Evolutionary conservation across 1,140 invertebrate genomes (phyloP), one percentile per base, ranked within the genome.

Genomic region (Saccostrea cuccullata): DNA sequence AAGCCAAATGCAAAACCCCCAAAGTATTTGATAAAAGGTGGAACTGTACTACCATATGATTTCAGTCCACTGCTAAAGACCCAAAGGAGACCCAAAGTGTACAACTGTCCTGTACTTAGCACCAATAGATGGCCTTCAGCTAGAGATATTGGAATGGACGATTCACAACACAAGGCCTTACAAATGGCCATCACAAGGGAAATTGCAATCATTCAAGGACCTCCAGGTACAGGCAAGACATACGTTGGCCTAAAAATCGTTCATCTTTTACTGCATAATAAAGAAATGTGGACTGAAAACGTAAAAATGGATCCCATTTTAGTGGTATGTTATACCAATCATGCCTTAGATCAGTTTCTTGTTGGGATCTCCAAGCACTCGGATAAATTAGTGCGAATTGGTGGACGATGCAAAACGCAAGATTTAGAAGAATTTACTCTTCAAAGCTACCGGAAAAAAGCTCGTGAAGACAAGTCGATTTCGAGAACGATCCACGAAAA

Each of bases 321-420:
- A 1, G 95, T 98, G 12, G 96, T 98, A 30, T 97, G 97, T 92
- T 98, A 97, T 90, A 98, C 97, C 0, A 98, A 98, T 93, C 97
- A 98, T 94, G 97, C 98, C 0, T 93, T 98, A 6, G 98, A 98
- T 95, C 97, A 98, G 93, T 98, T 98, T 95, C 94, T 98, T n/a
- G 96, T 97, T 93, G 97, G 96, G 36, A 91, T 94, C 13, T 58
- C 90, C 1, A 23, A 89, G 23, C 91, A 93, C 85, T 88, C 89
- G 60, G 82, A 91, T 23, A 88, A 98, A 70, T 88, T 98, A 85
- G 95, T 97, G 13, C 96, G 98, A 40, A 96, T 98, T 89, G 98
- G 98, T 0, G 96, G 96, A 15, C 96, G 97, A 94, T 97, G 96
- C 0, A 96, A 96, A 92, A 96, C 89, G 70, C 91, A 91, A 55